phyloP scores from a whole-genome alignment of 2,113 vertebrate genomes.

The Pogonocichla stellata region DNA sequence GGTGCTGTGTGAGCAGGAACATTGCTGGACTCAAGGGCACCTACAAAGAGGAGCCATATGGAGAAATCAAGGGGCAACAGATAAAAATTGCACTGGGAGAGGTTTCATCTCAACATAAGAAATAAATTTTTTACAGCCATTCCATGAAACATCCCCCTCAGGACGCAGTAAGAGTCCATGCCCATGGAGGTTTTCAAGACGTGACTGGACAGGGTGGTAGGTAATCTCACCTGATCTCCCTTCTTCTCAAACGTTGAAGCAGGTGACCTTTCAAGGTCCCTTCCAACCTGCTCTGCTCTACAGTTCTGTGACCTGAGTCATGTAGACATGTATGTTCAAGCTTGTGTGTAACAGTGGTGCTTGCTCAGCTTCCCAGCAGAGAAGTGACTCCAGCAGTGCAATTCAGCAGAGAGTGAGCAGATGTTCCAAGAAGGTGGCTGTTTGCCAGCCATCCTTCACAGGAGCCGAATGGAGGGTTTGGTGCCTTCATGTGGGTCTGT shows the following conservation, averaged over 20 bases:
- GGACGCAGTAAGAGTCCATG: neutral
- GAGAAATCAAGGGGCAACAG: neutral
- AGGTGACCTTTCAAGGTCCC: neutral
- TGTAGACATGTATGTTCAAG: rapidly evolving
- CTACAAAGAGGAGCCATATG: neutral
- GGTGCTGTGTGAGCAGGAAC: neutral
- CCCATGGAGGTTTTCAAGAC: neutral
- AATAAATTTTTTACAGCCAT: neutral
- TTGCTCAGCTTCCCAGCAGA: neutral
- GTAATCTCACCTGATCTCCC: neutral
- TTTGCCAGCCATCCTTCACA: neutral
- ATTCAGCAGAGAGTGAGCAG: rapidly evolving
- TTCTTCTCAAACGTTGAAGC: neutral
- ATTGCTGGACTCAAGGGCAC: neutral
- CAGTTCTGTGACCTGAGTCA: rapidly evolving
- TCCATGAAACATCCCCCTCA: neutral
- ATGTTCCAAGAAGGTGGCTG: neutral
- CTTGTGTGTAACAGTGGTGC: neutral
- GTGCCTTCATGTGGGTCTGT: neutral
- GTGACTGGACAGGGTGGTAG: neutral
- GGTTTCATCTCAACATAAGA: neutral
- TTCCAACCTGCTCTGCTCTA: neutral
- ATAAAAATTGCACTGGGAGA: neutral
- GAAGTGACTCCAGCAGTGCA: neutral
- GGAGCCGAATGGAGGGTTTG: rapidly evolving